Conservation (phyloP, 2,888 invertebrate genomes). For the Trichogramma evanescens region DNA sequence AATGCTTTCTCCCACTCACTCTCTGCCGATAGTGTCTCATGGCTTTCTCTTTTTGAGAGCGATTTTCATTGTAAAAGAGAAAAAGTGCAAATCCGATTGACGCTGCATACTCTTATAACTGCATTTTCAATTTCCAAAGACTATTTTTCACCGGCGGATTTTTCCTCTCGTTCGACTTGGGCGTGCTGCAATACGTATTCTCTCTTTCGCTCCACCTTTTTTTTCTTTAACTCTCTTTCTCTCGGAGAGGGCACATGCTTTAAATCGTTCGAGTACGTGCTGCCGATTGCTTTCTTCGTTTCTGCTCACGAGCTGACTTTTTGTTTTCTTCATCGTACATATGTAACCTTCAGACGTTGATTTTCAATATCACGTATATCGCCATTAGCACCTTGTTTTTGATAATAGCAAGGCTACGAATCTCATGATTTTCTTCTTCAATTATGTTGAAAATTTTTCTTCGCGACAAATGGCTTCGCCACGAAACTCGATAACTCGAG, state of each 20-base stretch:
- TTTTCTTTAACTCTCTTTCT: neutral
- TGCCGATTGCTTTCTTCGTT: neutral
- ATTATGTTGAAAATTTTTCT: too few relatives aligned
- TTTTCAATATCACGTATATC: too few relatives aligned
- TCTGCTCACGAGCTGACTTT: conserved; percentile 5
- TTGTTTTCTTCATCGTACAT: conserved; percentile 3
- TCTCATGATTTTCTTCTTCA: too few relatives aligned
- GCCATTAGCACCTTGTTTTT: too few relatives aligned
- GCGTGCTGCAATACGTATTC: neutral
- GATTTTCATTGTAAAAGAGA: neutral
- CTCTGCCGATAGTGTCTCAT: neutral
- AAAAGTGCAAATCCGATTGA: neutral
- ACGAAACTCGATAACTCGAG: too few relatives aligned
- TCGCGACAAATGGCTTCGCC: too few relatives aligned
- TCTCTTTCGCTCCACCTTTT: conserved; percentile 5
- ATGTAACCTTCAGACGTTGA: neutral
- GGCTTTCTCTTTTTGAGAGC: neutral
- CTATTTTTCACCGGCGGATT: conserved; percentile 20
- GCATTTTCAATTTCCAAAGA: conserved; percentile 24
- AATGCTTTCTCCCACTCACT: neutral
- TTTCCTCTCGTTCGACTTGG: conserved; percentile 12
- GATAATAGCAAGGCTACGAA: too few relatives aligned
- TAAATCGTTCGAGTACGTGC: conserved; percentile 3
- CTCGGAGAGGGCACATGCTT: neutral
- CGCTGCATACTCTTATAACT: conserved; percentile 1